These are phyloP conservation scores for Cassiopea xamachana DNA, from an alignment of 30 jellyfish, hydroid and myxozoan species.

Conservation along the genomic window DNA sequence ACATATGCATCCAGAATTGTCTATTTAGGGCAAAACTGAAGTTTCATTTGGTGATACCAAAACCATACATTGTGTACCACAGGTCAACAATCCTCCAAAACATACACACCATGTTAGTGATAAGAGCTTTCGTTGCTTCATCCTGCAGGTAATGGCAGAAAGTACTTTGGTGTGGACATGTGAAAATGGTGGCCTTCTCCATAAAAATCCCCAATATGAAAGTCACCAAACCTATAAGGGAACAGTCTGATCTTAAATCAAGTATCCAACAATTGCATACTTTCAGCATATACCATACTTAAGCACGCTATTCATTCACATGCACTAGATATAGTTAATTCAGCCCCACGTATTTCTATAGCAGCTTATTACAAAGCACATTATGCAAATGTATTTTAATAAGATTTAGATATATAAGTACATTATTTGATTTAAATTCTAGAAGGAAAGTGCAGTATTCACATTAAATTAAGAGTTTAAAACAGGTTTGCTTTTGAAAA, in stretches of 20 bases:
- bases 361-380: no score
- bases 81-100: background rate
- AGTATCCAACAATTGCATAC: no score
- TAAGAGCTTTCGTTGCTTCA: background rate
- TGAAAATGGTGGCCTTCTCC: slow-evolving; percentile 76
- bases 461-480: no score
- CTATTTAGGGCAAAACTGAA: background rate
- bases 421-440: no score
- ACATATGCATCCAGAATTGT: background rate
- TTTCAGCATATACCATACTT: no score
- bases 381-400: no score
- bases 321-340: no score
- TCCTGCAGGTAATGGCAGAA: slow-evolving; percentile 35
- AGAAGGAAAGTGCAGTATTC: no score
- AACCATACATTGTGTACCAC: background rate
- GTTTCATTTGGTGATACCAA: background rate
- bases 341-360: no score
- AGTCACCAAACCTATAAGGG: slow-evolving; percentile 68
- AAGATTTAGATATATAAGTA: no score
- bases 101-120: background rate
- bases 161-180: slow-evolving; percentile 72
- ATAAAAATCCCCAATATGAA: slow-evolving; percentile 59
- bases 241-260: background rate
- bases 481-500: no score
- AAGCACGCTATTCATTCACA: no score